Conservation (phyloP, 2,113 vertebrate genomes). For the Lepus europaeus region DNA sequence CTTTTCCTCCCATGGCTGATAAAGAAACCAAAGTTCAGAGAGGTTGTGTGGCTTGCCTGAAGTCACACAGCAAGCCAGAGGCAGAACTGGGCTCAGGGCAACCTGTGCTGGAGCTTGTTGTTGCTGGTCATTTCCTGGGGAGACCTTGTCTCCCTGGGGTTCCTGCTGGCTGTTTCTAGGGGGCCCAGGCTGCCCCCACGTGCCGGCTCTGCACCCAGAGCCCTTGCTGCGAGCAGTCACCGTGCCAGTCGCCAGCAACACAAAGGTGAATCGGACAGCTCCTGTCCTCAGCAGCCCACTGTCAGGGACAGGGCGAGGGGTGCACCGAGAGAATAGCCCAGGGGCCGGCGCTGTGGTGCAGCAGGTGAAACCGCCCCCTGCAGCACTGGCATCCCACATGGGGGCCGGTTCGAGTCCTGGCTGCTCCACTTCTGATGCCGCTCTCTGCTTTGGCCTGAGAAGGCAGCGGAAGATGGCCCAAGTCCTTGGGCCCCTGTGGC, state of each 20-base stretch:
- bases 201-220: too few relatives aligned
- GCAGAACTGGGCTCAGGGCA: background rate
- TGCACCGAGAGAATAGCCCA: background rate
- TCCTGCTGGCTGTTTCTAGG: background rate
- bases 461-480: too few relatives aligned
- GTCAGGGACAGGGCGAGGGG: background rate
- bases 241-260: background rate
- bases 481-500: too few relatives aligned
- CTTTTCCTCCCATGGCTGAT: background rate
- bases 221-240: rapidly evolving
- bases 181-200: rapidly evolving
- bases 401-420: too few relatives aligned
- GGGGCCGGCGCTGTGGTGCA: too few relatives aligned
- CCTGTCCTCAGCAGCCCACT: background rate
- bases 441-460: too few relatives aligned
- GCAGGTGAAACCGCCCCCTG: too few relatives aligned
- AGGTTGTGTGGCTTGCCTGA: background rate
- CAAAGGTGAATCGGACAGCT: background rate
- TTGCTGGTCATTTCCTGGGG: background rate
- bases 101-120: background rate
- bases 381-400: too few relatives aligned
- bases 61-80: background rate
- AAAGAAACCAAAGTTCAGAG: background rate
- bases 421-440: too few relatives aligned
- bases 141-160: too few relatives aligned